phyloP scores from a whole-genome alignment of 53 echinoderm and acorn worm species.

The Astropecten irregularis region DNA sequence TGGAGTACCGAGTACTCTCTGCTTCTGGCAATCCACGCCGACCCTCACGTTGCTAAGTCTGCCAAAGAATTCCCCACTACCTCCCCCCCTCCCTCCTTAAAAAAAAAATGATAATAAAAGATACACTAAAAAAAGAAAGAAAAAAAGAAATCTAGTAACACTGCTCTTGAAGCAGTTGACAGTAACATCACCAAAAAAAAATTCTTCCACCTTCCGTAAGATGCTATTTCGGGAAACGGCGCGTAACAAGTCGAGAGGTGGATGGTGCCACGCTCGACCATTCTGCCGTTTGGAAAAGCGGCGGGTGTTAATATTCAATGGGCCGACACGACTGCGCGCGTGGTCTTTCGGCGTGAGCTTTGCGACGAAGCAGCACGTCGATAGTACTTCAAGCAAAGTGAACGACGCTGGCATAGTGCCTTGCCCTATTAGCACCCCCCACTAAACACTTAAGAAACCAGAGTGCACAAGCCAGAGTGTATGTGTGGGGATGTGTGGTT shows the following conservation, averaged over 20 bases:
- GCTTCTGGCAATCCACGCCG: not conserved
- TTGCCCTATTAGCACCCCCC: slow-evolving; percentile 55
- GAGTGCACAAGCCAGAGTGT: slow-evolving; percentile 14
- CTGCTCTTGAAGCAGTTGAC: too few relatives aligned
- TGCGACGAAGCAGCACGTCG: slow-evolving; percentile 39
- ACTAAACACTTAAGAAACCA: slow-evolving; percentile 40
- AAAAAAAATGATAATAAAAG: not conserved
- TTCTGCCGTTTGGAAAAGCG: slow-evolving; percentile 45
- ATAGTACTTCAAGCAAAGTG: slow-evolving; percentile 49
- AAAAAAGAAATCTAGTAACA: too few relatives aligned
- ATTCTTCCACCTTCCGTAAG: slow-evolving; percentile 25
- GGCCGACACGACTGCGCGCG: slow-evolving; percentile 36
- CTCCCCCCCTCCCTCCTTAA: not conserved
- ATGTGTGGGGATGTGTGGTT: too few relatives aligned
- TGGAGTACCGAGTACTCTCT: slow-evolving; percentile 21
- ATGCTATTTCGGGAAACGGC: slow-evolving; percentile 48
- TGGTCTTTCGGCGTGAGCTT: slow-evolving; percentile 27
- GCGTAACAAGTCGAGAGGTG: slow-evolving; percentile 52
- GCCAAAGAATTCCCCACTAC: slow-evolving; percentile 7
- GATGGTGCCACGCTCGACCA: slow-evolving; percentile 43
- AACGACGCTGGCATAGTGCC: slow-evolving; percentile 44
- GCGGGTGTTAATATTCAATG: slow-evolving; percentile 51
- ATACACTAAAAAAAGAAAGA: too few relatives aligned
- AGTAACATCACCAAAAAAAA: too few relatives aligned
- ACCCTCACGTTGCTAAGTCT: slow-evolving; percentile 36